phyloP scores from a whole-genome alignment of 2,888 invertebrate genomes.

The Petrolisthes cinctipes region DNA sequence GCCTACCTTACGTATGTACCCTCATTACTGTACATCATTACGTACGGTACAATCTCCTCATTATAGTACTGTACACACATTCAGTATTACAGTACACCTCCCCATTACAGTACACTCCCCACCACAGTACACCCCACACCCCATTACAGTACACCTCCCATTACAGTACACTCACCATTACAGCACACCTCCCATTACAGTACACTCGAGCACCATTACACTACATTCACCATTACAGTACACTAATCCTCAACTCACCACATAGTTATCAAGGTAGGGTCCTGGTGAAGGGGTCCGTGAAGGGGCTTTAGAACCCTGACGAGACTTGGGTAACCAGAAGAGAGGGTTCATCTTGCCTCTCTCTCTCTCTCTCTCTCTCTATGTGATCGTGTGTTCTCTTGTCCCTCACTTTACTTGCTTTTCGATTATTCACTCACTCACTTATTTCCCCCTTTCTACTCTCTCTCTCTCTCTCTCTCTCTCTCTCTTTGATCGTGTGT shows the following conservation, averaged over 20 bases:
- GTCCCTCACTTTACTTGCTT: not conserved
- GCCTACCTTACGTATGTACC: too few relatives aligned
- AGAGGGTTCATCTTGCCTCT: slow-evolving; percentile 9
- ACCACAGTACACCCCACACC: too few relatives aligned
- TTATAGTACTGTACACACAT: too few relatives aligned
- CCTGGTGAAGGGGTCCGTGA: not conserved
- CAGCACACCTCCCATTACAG: too few relatives aligned
- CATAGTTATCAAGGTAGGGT: not conserved
- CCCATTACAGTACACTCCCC: too few relatives aligned
- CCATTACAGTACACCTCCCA: too few relatives aligned
- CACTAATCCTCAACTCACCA: not conserved
- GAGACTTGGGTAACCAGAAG: slow-evolving; percentile 12
- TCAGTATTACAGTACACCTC: too few relatives aligned
- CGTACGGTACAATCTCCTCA: too few relatives aligned
- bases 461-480: slow-evolving; percentile 10
- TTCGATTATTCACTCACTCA: not conserved
- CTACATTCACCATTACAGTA: too few relatives aligned
- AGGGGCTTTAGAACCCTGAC: not conserved
- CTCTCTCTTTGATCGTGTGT: slow-evolving; percentile 4
- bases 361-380: not conserved
- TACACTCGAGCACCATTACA: too few relatives aligned
- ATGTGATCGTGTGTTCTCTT: not conserved
- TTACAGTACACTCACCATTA: too few relatives aligned
- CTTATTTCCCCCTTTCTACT: not conserved
- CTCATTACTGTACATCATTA: too few relatives aligned